Percentiles rank a stretch among this genome's conserved stretches.
Evolutionary conservation across 2,113 vertebrate genomes (phyloP).

Genomic region (Silurus meridionalis): DNA sequence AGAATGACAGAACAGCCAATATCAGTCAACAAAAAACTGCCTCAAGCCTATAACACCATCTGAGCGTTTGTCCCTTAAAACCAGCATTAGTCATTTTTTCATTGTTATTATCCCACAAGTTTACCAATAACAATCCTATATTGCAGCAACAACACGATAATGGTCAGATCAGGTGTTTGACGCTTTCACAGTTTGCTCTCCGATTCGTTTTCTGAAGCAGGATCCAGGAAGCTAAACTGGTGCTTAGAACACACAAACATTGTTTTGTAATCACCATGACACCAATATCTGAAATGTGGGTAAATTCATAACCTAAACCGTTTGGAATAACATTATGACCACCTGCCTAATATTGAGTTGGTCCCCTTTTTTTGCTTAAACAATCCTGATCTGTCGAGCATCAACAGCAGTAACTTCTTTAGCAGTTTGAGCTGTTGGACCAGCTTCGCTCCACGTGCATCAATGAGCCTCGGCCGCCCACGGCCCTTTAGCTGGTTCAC

Average conservation of each 20-base stretch:
- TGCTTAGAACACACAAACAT: neutral
- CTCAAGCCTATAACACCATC: conserved; percentile 30
- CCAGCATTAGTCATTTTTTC: neutral
- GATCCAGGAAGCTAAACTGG: neutral
- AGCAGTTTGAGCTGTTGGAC: too few species aligned
- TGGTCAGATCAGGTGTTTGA: neutral
- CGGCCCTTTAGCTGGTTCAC: too few species aligned
- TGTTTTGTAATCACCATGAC: neutral
- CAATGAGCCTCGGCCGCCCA: too few species aligned
- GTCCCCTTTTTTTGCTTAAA: too few species aligned
- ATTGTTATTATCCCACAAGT: neutral
- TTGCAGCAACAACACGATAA: neutral
- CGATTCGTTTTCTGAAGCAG: neutral
- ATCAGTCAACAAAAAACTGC: conserved; percentile 31
- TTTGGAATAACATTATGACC: too few species aligned
- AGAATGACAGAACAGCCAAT: conserved; percentile 11
- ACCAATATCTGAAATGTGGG: neutral
- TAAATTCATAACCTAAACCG: neutral
- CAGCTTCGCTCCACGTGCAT: too few species aligned
- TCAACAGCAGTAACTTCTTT: too few species aligned
- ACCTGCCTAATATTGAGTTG: too few species aligned
- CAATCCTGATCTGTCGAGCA: too few species aligned
- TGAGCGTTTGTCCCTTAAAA: conserved; percentile 27
- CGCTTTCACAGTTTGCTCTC: neutral
- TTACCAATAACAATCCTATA: neutral